Evolutionary conservation across 2,888 invertebrate genomes (phyloP).

Genomic region (Chloroclysta siterata): DNA sequence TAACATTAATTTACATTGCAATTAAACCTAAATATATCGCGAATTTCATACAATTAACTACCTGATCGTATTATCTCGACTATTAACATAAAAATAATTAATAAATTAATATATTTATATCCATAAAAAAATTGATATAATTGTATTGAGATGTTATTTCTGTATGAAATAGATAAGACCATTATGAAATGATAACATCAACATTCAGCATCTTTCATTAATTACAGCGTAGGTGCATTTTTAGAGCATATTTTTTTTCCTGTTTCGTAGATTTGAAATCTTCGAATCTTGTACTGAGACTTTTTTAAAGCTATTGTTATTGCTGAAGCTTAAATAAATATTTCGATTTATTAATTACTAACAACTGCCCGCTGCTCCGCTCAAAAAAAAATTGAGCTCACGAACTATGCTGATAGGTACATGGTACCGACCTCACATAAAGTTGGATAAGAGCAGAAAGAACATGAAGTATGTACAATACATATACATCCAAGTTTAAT

Average conservation of each 20-base stretch:
- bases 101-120: background rate
- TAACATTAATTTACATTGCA: slow-evolving; percentile 28
- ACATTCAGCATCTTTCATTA: background rate
- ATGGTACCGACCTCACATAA: too few species aligned
- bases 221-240: background rate
- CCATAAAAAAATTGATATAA: background rate
- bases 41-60: slow-evolving; percentile 20
- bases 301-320: too few species aligned
- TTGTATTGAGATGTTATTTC: background rate
- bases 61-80: slow-evolving; percentile 13
- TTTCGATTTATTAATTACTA: too few species aligned
- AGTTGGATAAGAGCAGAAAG: too few species aligned
- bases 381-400: too few species aligned
- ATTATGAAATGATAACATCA: background rate
- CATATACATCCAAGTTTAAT: too few species aligned
- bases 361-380: too few species aligned
- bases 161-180: background rate
- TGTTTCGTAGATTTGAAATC: too few species aligned
- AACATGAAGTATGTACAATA: too few species aligned
- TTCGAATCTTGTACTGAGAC: too few species aligned
- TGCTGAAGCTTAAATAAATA: too few species aligned
- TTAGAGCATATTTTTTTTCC: background rate
- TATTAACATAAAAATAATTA: background rate
- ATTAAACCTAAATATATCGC: slow-evolving; percentile 30
- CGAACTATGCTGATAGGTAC: too few species aligned